Base-by-base conservation (phyloP, 1,140 invertebrate genomes). In the Carcinoscorpius rotundicauda region DNA sequence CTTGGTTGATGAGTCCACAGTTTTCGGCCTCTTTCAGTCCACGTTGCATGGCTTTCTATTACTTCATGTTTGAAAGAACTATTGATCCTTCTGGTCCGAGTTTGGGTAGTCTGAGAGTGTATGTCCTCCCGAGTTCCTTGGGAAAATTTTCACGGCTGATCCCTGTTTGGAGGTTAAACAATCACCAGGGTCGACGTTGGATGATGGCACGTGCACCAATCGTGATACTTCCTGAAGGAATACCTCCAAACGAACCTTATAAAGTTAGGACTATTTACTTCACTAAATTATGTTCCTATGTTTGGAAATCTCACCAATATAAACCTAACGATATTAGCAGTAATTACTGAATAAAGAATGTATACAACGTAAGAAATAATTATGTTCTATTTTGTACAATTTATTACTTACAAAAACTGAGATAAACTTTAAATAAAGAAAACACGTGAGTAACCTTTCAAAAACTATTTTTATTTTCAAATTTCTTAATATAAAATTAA, bases 171-270 rank as follows among this genome's bases (percentile, higher is more conserved):
- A 75, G 82, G 52, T 70, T 86, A 0, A 85, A 84, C 64, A 86
- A 86, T 72, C 82, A 85, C 69, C 83, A 85, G 76, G 82, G 82
- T 4, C 82, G 83, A 1, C 78, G 79, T 4, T 85, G 84, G 84
- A 79, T 78, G 64, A 83, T 81, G 61, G 83, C 78, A 49, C 83
- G 84, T 68, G 76, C 81, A 1, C 65, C 67, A 4, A 63, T 69
- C 48, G 61, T 69, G 6, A 66, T 69, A 58, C 64, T 64, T 49
- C 52, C 58, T 4, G 67, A 69, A 48, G 57, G 67, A 56, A 51
- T 63, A 4, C 55, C 67, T 6, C 67, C 67, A 3, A 66, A 58
- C 50, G 65, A 65, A 52, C 64, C 64, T 57, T 69, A 29, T 29
- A 29, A 29, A 2, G 29, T 29, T 29, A 29, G 29, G 29, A 29